phyloP scores from a whole-genome alignment of 2,113 vertebrate species.

The Thomomys bottae region DNA sequence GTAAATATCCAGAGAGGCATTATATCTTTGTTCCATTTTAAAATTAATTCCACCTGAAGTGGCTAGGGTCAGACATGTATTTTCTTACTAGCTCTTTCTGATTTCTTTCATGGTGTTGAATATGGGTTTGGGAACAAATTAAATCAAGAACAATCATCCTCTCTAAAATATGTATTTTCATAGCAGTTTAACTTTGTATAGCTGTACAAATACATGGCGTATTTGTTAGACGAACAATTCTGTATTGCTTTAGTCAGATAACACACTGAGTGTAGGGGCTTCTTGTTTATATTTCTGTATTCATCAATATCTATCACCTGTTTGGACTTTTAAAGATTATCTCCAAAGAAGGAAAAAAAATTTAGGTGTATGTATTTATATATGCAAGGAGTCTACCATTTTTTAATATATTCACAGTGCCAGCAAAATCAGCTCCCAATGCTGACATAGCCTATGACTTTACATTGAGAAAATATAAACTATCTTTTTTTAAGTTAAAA shows the following conservation, averaged over 20 bases:
- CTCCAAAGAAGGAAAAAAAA: no score
- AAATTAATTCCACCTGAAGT: not conserved
- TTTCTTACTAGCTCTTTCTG: not conserved
- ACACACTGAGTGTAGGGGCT: not conserved
- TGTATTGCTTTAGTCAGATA: not conserved
- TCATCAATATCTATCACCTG: not conserved
- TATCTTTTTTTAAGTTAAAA: slow-evolving; percentile 5
- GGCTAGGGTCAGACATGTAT: not conserved
- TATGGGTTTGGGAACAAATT: not conserved
- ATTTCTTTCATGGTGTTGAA: not conserved
- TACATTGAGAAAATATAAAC: not conserved
- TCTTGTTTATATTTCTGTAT: not conserved
- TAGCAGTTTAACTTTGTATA: not conserved
- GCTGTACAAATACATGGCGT: not conserved
- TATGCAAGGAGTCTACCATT: no score
- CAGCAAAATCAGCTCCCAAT: not conserved
- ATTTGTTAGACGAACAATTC: not conserved
- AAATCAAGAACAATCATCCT: not conserved
- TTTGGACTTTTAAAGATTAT: not conserved
- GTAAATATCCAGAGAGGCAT: not conserved
- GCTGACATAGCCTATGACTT: not conserved
- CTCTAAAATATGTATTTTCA: not conserved
- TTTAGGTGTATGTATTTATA: no score
- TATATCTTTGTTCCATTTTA: not conserved
- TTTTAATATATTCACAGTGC: not conserved